Evolutionary conservation across 23 tunicate species (phyloP).

Genomic region (Botrylloides violaceus): DNA sequence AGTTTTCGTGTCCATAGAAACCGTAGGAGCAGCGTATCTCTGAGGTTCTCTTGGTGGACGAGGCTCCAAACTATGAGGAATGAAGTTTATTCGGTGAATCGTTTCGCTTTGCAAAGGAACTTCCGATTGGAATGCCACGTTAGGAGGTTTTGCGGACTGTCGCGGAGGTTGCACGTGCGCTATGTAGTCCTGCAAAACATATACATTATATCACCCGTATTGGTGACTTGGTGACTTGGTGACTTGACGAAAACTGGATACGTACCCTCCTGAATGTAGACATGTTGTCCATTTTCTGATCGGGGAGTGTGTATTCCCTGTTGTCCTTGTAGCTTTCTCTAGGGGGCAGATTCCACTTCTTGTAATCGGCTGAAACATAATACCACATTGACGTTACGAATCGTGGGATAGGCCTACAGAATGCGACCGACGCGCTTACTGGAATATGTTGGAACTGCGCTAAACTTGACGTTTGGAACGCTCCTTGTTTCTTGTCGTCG

Average conservation of each 20-base stretch:
- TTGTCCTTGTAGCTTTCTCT: constrained; percentile 49
- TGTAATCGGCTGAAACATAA: constrained; percentile 67
- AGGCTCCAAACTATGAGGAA: constrained; percentile 58
- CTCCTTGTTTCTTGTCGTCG: constrained; percentile 46
- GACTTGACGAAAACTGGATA: too few species aligned
- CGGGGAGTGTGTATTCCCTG: constrained; percentile 46
- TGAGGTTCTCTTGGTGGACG: constrained; percentile 39
- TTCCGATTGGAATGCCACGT: constrained; percentile 63
- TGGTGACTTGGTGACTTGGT: too few species aligned
- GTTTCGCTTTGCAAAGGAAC: constrained; percentile 65
- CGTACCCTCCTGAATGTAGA: constrained; percentile 78
- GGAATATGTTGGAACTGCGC: constrained; percentile 74
- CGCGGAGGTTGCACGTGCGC: constrained; percentile 62
- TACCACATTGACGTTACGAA: too few species aligned
- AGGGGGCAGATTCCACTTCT: constrained; percentile 64
- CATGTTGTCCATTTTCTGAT: constrained; percentile 56
- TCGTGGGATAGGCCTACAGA: too few species aligned
- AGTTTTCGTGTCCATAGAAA: constrained; percentile 63
- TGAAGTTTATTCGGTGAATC: constrained; percentile 37
- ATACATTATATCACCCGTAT: too few species aligned
- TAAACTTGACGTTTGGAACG: constrained; percentile 44
- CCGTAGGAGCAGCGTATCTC: constrained; percentile 42
- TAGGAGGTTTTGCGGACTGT: constrained; percentile 64
- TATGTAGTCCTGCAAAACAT: constrained; percentile 54
- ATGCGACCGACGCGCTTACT: constrained; percentile 49